Evolutionary conservation across 2,888 invertebrate genomes (phyloP), one percentile per base, ranked within the genome.

Genomic region (Protophormia terraenovae): DNA sequence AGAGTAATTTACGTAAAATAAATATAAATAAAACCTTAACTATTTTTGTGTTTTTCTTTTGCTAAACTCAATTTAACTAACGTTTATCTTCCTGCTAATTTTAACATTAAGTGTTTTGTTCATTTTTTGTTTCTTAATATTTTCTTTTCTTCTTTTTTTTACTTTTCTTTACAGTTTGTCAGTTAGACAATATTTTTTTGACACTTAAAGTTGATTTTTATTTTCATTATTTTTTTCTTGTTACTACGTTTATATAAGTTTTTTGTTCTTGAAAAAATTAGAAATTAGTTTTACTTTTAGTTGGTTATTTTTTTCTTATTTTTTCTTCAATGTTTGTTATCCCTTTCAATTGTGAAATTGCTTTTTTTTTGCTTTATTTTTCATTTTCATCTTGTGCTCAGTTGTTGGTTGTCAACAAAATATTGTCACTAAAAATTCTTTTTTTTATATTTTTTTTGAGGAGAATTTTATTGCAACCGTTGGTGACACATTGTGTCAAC

Each of bases 401-500:
- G 8, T 71, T 38, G 24, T 16, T 67, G 45, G 19, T 53, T 80
- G 66, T 66, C 66, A 81, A 22, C 32, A 81, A 71, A 67, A 73
- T 67, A 50, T 67, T 81, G 80, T 58, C 64, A 58, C 35, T n/a
- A n/a, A 58, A 45, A 47, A 58, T 73, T 80, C 55, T 24, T 47
- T 35, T 76, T 45, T 55, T 64, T 50, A 1, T 8, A 22, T 35
- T 76, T 45, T 55, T 64, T 50, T 1, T 8, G n/a, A 3, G 32
- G 6, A 10, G 47, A 73, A 58, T 47, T 72, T 64, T 73, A 66
- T 60, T 81, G 47, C 67, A 81, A 75, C 47, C 66, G 41, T 73
- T 67, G 81, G 38, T 73, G 73, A 81, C 50, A 81, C 22, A 73
- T 75, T 73, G 38, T 75, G 80, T 75, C 73, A 81, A 41, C 38